Evolutionary conservation across 53 echinoderm and acorn worm genomes (phyloP), one percentile per base, ranked within the genome.

Genomic region (Luidia sarsii): DNA sequence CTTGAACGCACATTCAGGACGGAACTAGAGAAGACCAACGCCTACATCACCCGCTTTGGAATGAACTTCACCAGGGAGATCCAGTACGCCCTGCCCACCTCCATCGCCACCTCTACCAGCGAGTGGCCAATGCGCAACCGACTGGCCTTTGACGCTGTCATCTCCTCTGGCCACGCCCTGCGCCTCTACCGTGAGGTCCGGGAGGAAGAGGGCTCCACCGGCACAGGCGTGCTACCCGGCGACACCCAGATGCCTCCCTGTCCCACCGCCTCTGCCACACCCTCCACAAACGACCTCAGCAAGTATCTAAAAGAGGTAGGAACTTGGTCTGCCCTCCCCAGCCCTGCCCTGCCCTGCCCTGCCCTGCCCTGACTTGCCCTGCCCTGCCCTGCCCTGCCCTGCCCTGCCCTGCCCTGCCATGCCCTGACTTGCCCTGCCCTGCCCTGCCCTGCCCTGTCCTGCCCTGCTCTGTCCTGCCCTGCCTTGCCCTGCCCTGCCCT

Each of bases 61-160:
- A 90, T 95, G 92, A 95, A 95, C 75, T 95, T 87, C 83, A 95
- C 95, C 2, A 85, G 92, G 1, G 95, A 95, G 51, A 61, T 67
- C 27, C 92, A 95, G 74, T 86, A 92, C 67, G 92, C 92, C 31
- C 56, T 92, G 2, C 95, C 95, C 16, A 86, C 89, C 3, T 82
- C 89, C 18, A 79, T 86, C 23, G 67, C 84, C 32, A 85, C 73
- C 1, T 75, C 93, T 1, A 86, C 81, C 33, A 80, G 62, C 7
- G 89, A 89, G 48, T 89, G 89, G 93, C 74, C 79, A 22, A 71
- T 94, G 68, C 49, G 87, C 48, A 85, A 94, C 21, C 85, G 87
- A 1, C 80, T 91, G 5, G 88, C 95, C 15, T 95, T 92, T 48
- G 95, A 95, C 54, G 88, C 95, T 0, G 88, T 92, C 20, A 88